These are phyloP conservation scores for Tinea trinotella DNA, from an alignment of 2,888 invertebrate genomes.

Conservation along the genomic window DNA sequence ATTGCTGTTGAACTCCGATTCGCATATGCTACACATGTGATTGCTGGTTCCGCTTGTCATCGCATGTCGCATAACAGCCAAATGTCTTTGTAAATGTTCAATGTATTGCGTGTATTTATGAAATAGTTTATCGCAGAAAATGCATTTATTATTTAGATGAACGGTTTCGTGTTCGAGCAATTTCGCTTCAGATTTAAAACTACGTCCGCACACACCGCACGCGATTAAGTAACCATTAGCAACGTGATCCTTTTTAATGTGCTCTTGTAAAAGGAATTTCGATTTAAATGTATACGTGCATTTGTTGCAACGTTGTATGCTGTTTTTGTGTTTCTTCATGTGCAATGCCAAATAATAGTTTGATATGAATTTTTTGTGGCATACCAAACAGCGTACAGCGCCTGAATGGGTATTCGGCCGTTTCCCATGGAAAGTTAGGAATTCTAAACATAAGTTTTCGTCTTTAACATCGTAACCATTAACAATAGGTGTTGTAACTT, in stretches of 20 bases:
- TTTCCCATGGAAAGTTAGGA: constrained; percentile 33
- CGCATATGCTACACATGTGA: constrained; percentile 49
- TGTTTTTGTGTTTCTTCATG: constrained; percentile 39
- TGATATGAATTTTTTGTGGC: constrained; percentile 52
- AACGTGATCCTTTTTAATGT: constrained; percentile 44
- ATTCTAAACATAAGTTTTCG: constrained; percentile 40
- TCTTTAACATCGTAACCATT: constrained; percentile 32
- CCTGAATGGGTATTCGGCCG: no score
- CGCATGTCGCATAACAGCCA: constrained; percentile 29
- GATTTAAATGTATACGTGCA: constrained; percentile 40
- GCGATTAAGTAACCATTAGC: constrained; percentile 28
- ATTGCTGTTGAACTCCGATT: constrained; percentile 45
- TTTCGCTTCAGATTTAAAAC: constrained; percentile 32
- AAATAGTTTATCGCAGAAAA: constrained; percentile 45
- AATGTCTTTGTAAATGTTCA: constrained; percentile 48
- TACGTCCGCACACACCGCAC: constrained; percentile 43
- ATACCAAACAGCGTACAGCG: constrained; percentile 41
- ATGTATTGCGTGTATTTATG: constrained; percentile 32
- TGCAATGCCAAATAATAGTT: constrained; percentile 52
- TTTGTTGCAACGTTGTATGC: constrained; percentile 34
- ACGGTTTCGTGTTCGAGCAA: constrained; percentile 34
- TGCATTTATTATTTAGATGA: constrained; percentile 39
- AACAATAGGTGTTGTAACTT: constrained; percentile 19
- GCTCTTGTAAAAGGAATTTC: constrained; percentile 49
- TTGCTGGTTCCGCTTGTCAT: background rate